Evolutionary conservation across 2,888 invertebrate genomes (phyloP).

Genomic region (Orchestes rusci): DNA sequence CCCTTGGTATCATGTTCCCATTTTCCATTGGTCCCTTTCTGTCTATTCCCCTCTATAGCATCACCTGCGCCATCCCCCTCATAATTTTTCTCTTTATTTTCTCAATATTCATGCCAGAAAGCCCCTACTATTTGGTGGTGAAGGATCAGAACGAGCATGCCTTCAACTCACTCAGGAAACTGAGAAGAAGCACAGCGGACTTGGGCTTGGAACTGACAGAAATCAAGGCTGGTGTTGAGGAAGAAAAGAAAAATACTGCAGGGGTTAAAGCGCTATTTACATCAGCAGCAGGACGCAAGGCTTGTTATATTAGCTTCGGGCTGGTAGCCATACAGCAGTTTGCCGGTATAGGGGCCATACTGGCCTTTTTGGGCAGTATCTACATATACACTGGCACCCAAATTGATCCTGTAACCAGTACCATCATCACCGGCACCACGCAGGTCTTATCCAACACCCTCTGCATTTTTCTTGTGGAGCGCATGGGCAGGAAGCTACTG

Average conservation of each 20-base stretch:
- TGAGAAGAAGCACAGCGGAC: conserved; percentile 15
- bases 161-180: conserved; percentile 51
- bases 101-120: conserved; percentile 26
- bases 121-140: conserved; percentile 26
- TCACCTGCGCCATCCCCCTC: conserved; percentile 21
- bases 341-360: conserved; percentile 27
- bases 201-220: conserved; percentile 22
- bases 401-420: conserved; percentile 18
- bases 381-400: conserved; percentile 54
- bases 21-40: conserved; percentile 26
- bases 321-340: conserved; percentile 28
- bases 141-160: conserved; percentile 56
- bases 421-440: conserved; percentile 20
- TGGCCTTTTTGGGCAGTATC: conserved; percentile 43
- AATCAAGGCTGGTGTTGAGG: conserved; percentile 20
- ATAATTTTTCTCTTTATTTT: conserved; percentile 21
- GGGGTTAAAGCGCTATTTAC: conserved; percentile 51
- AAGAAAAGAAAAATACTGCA: conserved; percentile 14
- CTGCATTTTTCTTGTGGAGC: conserved; percentile 20
- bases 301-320: conserved; percentile 22
- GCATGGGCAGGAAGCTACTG: conserved; percentile 18
- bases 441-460: conserved; percentile 20
- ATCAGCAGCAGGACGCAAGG: conserved; percentile 59
- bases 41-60: conserved; percentile 15
- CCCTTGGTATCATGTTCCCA: conserved; percentile 23